A percentile compares a stretch with the other conserved stretches of the same genome.
These are phyloP conservation scores for Cyphomyrus plagiostoma DNA, from an alignment of 2,113 vertebrate genomes.

Conservation along the genomic window DNA sequence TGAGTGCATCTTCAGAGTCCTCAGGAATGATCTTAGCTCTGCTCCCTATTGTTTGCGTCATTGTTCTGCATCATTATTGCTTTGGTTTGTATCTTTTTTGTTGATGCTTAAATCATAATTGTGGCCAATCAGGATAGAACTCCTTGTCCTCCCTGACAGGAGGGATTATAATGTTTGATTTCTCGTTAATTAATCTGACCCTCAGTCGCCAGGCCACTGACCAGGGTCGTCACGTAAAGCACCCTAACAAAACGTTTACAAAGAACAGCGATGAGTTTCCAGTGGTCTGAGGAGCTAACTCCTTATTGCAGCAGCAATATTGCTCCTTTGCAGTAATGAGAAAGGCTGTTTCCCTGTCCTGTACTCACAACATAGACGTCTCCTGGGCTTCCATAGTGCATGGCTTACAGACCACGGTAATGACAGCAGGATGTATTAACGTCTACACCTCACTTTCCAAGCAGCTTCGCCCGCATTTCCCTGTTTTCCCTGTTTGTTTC, in stretches of 20 bases:
- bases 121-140: not conserved
- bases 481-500: not conserved
- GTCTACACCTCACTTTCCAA: not conserved
- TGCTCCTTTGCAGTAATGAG: not conserved
- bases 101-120: not conserved
- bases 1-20: not conserved
- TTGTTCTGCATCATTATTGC: not conserved
- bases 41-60: not conserved
- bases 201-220: not conserved
- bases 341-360: not conserved
- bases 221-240: not conserved
- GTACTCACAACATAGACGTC: not conserved
- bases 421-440: not conserved
- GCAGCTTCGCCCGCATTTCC: not conserved
- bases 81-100: not conserved
- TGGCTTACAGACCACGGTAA: not conserved
- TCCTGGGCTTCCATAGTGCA: not conserved
- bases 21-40: not conserved
- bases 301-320: not conserved
- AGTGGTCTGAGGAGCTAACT: constrained; percentile 2
- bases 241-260: not conserved
- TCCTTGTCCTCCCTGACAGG: not conserved
- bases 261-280: not conserved
- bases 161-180: constrained; percentile 8
- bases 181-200: constrained; percentile 20